Evolutionary conservation across 2,113 vertebrate species (phyloP).

Genomic region (Brevimyrus niger): DNA sequence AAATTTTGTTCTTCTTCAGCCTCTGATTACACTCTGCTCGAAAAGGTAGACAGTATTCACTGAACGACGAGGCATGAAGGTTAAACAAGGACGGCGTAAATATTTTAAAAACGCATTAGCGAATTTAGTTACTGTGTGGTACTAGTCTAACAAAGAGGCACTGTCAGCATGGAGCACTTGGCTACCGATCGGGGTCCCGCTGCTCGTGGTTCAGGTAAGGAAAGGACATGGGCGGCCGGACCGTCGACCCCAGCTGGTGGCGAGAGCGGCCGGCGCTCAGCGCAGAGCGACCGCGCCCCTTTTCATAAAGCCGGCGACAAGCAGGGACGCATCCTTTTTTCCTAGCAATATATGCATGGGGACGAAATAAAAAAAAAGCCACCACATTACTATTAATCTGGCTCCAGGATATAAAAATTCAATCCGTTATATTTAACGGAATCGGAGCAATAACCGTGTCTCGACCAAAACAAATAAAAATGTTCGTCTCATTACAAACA

Average conservation of each 20-base stretch:
- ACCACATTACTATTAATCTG: background rate
- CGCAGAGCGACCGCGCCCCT: background rate
- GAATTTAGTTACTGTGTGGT: background rate
- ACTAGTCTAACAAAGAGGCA: background rate
- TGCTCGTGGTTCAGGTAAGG: background rate
- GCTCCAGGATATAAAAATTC: background rate
- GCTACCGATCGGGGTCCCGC: background rate
- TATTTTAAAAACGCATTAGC: background rate
- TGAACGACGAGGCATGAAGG: background rate
- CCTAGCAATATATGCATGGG: background rate
- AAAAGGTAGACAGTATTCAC: background rate
- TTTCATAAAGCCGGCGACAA: background rate
- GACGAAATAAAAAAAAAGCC: background rate
- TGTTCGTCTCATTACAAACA: background rate
- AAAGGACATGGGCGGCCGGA: background rate
- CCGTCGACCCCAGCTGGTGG: background rate
- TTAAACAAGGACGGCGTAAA: background rate
- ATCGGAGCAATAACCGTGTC: background rate
- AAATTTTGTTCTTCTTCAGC: background rate
- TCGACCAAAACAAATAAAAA: background rate
- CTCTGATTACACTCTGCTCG: background rate
- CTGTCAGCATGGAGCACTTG: background rate
- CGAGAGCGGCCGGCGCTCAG: background rate
- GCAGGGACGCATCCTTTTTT: background rate
- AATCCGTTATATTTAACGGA: background rate